Evolutionary conservation across 2,113 vertebrate genomes (phyloP).

Genomic region (human): DNA sequence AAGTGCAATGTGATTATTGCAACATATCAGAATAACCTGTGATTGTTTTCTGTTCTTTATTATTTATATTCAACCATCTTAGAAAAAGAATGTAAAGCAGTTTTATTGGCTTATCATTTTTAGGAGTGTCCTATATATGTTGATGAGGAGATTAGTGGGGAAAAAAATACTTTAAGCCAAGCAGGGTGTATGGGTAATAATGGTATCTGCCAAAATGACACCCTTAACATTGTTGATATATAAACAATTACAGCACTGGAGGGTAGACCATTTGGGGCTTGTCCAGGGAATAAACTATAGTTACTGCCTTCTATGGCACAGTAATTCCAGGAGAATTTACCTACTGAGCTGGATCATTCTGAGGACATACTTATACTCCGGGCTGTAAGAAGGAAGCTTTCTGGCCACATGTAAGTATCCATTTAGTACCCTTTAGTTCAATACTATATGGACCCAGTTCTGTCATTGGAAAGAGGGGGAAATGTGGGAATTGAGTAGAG

Average conservation of each 20-base stretch:
- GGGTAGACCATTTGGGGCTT: neutral
- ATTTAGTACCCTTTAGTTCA: neutral
- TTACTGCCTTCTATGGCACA: neutral
- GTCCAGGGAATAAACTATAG: neutral
- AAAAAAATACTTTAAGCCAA: neutral
- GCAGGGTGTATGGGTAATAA: neutral
- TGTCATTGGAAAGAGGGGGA: neutral
- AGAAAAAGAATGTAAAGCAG: neutral
- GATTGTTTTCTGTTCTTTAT: constrained; percentile 22
- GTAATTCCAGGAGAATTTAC: neutral
- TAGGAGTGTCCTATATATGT: neutral
- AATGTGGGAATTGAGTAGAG: neutral
- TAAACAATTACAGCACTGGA: neutral
- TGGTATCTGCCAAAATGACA: neutral
- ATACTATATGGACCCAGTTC: neutral
- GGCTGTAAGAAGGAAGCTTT: constrained; percentile 5
- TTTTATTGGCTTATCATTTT: neutral
- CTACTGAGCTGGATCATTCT: neutral
- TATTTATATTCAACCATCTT: neutral
- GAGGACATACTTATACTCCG: neutral
- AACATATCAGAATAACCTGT: neutral
- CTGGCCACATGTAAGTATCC: neutral
- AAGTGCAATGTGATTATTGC: neutral
- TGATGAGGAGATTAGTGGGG: neutral
- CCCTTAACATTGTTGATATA: neutral